phyloP scores from a whole-genome alignment of 2,113 vertebrate species.

The Psephotus haematonotus region DNA sequence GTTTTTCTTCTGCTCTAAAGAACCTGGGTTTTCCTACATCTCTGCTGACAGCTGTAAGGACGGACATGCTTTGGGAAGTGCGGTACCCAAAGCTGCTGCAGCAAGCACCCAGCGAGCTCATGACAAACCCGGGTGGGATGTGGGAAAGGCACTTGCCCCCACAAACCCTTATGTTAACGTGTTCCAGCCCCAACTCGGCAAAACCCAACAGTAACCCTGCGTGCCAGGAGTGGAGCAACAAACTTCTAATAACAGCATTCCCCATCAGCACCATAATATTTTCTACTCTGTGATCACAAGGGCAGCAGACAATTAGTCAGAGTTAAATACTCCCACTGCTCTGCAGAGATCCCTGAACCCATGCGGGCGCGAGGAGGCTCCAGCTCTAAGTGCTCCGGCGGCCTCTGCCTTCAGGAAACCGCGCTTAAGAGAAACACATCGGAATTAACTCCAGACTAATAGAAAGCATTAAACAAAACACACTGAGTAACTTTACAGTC shows the following conservation, averaged over 20 bases:
- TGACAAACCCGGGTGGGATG: neutral
- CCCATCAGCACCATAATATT: fast-evolving
- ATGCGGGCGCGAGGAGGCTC: fast-evolving
- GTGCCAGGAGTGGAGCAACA: fast-evolving
- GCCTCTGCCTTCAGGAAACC: neutral
- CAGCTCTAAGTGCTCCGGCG: neutral
- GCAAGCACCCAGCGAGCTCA: fast-evolving
- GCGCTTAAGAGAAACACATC: neutral
- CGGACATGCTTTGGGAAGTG: fast-evolving
- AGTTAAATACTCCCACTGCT: neutral
- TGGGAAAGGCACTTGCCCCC: neutral
- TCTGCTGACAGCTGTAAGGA: neutral
- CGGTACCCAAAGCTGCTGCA: fast-evolving
- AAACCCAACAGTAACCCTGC: fast-evolving
- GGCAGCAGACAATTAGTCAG: neutral
- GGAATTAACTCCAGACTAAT: neutral
- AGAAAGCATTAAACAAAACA: neutral
- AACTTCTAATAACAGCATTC: neutral
- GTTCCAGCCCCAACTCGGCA: neutral
- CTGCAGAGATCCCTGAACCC: neutral
- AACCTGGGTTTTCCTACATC: neutral
- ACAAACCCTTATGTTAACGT: fast-evolving
- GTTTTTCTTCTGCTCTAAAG: neutral
- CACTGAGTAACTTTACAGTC: neutral
- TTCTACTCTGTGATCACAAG: neutral